Evolutionary conservation across 2,888 invertebrate species (phyloP), one percentile per base, ranked within the genome.

Genomic region (Lepetodrilus schrolli): DNA sequence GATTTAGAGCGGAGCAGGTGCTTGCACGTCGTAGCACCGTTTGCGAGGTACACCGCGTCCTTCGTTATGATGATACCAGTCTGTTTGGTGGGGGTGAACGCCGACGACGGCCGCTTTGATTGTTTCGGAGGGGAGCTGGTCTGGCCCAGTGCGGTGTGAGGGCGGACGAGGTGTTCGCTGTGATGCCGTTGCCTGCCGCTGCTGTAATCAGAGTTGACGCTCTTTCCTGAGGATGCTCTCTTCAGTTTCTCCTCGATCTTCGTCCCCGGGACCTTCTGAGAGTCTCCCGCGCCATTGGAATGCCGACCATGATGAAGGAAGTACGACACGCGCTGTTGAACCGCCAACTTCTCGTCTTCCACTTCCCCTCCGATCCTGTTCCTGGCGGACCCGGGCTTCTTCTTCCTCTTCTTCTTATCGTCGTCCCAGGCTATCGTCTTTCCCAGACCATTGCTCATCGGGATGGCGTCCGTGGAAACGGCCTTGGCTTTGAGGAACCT

Each of bases 401-500:
- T n/a, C n/a, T n/a, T n/a, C 17, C 30, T 58, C 58, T 17, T 58
- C 17, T 66, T 66, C 51, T 36, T 17, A 17, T 36, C 49, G 34
- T 73, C 66, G n/a, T 47, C 26, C 66, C 30, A 47, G 21, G 58
- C 58, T 5, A 17, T 30, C n/a, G 26, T 58, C 17, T 26, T 7
- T 7, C 26, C 17, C 7, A 30, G 58, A 17, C 58, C 13, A 5
- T 26, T 30, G 58, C 34, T 34, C 7, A 23, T 7, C 2, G 34
- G 30, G 2, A 30, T 30, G 34, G 13, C 58, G 30, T 58, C 58
- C 17, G 30, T 34, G 2, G 58, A 17, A 23, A 58, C 48, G 26
- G 66, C 48, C 23, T 66, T 50, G n/a, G 66, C 48, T 21, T 49
- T 50, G 13, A 37, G 23, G 20, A 79, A 80, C 36, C 75, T 76